These are phyloP conservation scores for Melolontha melolontha DNA, from an alignment of 2,888 invertebrate genomes.

Conservation along the genomic window DNA sequence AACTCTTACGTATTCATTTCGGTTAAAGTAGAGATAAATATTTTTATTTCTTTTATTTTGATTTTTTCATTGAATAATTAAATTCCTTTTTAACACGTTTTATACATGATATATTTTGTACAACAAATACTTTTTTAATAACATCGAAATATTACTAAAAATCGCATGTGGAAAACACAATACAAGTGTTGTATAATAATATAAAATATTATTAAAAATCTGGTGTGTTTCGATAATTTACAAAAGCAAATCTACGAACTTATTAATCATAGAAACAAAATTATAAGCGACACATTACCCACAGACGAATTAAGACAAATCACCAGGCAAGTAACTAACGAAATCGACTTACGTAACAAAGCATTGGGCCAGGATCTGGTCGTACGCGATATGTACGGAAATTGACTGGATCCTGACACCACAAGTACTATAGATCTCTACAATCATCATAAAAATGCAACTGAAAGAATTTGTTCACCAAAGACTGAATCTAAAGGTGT, in stretches of 20 bases:
- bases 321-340: slow-evolving; percentile 84
- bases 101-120: too few relatives aligned
- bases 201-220: too few relatives aligned
- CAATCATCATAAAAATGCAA: slow-evolving; percentile 85
- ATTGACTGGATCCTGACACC: slow-evolving; percentile 79
- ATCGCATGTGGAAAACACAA: too few relatives aligned
- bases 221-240: slow-evolving; percentile 82
- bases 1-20: too few relatives aligned
- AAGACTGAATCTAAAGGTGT: slow-evolving; percentile 71
- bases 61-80: too few relatives aligned
- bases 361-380: slow-evolving; percentile 82
- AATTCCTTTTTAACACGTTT: too few relatives aligned
- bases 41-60: too few relatives aligned
- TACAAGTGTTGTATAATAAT: too few relatives aligned
- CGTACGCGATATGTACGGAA: slow-evolving; percentile 83
- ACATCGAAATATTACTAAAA: too few relatives aligned
- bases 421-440: slow-evolving; percentile 90
- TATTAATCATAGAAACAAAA: slow-evolving; percentile 81
- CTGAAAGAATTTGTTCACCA: slow-evolving; percentile 80
- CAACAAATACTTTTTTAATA: too few relatives aligned
- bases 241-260: slow-evolving; percentile 87
- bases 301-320: slow-evolving; percentile 88
- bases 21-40: too few relatives aligned
- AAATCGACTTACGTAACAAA: slow-evolving; percentile 92
- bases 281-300: slow-evolving; percentile 89